phyloP scores from a whole-genome alignment of 2,113 vertebrate species.

The Ifrita kowaldi region DNA sequence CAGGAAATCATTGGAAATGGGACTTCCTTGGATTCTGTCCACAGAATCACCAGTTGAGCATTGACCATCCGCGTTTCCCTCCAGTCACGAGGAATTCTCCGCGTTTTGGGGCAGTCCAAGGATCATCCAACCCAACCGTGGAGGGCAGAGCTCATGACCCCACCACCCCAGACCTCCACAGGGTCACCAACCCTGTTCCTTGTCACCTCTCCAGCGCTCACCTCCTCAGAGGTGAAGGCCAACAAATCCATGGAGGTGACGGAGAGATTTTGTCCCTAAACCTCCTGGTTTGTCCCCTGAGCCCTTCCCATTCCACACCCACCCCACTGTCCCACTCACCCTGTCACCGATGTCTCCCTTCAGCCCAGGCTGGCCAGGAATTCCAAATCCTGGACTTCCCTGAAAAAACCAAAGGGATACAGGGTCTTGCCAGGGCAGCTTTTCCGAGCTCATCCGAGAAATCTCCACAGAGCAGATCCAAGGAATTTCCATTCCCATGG shows the following conservation, averaged over 20 bases:
- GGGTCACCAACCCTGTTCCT: neutral
- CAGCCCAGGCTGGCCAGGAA: slow-evolving; percentile 83
- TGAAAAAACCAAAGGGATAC: neutral
- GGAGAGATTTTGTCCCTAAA: neutral
- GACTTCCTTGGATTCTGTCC: neutral
- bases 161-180: neutral
- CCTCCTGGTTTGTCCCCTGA: neutral
- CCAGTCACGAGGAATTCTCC: neutral
- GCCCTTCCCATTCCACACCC: neutral
- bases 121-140: too few species aligned
- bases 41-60: neutral
- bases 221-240: neutral
- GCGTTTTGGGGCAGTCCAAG: neutral
- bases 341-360: slow-evolving; percentile 87
- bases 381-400: slow-evolving; percentile 87
- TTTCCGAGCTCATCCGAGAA: neutral
- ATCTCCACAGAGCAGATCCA: neutral
- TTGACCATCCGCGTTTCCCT: fast-evolving
- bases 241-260: neutral
- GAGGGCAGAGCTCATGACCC: neutral
- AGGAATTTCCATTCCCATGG: neutral
- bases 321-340: slow-evolving; percentile 65
- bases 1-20: neutral
- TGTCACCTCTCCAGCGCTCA: neutral
- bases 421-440: neutral